Evolutionary conservation across 2,113 vertebrate genomes (phyloP).

Genomic region (Motacilla alba): DNA sequence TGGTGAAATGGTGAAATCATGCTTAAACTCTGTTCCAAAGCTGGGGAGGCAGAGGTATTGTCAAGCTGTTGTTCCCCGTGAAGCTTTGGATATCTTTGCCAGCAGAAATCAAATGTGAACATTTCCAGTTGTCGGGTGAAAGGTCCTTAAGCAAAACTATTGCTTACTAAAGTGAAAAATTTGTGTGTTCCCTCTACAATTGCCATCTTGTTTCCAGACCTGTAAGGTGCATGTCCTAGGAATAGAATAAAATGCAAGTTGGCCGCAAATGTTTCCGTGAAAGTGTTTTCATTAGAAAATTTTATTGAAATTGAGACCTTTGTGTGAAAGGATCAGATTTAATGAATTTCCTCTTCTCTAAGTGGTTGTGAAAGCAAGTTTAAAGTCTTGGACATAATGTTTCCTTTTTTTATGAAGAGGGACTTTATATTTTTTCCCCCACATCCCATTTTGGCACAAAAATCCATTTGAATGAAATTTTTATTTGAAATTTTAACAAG

Average conservation of each 20-base stretch:
- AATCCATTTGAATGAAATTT: not conserved
- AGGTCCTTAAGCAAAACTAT: not conserved
- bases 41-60: not conserved
- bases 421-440: accelerated
- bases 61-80: not conserved
- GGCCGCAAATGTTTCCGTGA: not conserved
- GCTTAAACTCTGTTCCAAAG: not conserved
- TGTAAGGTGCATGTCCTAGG: not conserved
- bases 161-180: not conserved
- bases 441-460: not conserved
- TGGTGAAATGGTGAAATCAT: not conserved
- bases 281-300: not conserved
- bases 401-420: not conserved
- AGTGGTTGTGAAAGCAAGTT: not conserved
- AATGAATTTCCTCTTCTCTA: not conserved
- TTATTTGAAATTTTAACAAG: not conserved
- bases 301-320: not conserved
- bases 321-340: not conserved
- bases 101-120: not conserved
- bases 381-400: not conserved
- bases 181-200: not conserved
- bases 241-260: not conserved
- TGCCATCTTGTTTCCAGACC: not conserved
- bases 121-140: not conserved
- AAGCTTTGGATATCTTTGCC: not conserved